These are phyloP conservation scores for Chymomyza procnemis DNA, from an alignment of 2,888 invertebrate genomes.

Conservation along the genomic window DNA sequence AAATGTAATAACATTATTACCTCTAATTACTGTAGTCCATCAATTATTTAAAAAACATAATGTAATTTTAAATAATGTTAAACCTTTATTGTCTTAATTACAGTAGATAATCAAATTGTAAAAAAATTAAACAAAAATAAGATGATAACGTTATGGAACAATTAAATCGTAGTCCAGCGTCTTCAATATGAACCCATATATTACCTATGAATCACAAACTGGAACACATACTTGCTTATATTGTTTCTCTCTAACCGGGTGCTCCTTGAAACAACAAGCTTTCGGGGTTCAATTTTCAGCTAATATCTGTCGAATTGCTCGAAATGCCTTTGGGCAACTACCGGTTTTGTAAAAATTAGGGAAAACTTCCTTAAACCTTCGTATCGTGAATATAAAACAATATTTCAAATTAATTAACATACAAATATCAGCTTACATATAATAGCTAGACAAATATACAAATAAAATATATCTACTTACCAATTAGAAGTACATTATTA, in stretches of 20 bases:
- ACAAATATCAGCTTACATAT: constrained; percentile 11
- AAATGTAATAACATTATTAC: constrained; percentile 1
- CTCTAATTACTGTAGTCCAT: not conserved
- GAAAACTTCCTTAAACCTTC: not conserved
- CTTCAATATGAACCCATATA: not conserved
- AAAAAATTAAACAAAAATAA: not conserved
- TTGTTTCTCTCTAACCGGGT: no score
- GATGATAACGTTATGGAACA: not conserved
- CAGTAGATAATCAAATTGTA: not conserved
- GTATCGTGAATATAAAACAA: no score
- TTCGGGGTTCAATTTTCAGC: not conserved
- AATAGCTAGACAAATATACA: constrained; percentile 23
- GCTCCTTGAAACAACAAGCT: no score
- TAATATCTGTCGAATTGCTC: not conserved
- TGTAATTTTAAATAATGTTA: not conserved
- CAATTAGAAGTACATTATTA: not conserved
- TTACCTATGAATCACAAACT: not conserved
- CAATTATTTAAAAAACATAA: not conserved
- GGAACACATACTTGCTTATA: no score
- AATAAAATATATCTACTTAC: not conserved
- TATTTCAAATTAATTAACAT: constrained; percentile 3
- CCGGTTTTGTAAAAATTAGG: no score
- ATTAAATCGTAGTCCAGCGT: not conserved
- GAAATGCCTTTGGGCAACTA: no score
- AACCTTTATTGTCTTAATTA: not conserved